Evolutionary conservation across 2,797 vertebrate genomes (phyloP).

Genomic region (Lacerta agilis): DNA sequence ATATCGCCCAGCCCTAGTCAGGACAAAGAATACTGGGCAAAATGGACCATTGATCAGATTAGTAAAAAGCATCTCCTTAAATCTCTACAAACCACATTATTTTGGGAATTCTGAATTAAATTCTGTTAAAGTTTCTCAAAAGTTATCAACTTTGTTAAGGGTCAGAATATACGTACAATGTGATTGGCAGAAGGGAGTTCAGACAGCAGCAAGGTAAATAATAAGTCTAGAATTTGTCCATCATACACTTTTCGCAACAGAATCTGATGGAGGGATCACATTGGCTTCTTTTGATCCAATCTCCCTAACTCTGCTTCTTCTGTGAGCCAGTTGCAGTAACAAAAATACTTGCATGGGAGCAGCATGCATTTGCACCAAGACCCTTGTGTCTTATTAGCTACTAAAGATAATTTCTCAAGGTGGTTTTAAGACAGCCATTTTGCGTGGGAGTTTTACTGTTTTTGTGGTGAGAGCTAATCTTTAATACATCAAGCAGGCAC

Average conservation of each 20-base stretch:
- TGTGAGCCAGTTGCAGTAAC: neutral
- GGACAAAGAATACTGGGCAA: neutral
- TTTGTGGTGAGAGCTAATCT: neutral
- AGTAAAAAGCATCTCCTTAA: neutral
- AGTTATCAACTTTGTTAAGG: neutral
- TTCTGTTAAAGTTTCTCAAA: neutral
- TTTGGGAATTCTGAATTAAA: neutral
- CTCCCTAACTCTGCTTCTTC: neutral
- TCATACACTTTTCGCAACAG: neutral
- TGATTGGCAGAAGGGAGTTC: neutral
- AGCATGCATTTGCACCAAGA: neutral
- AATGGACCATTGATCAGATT: neutral
- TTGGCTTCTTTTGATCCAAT: neutral
- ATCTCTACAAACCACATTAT: neutral
- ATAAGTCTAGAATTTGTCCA: neutral
- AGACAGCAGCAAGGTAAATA: neutral
- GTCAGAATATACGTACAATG: neutral
- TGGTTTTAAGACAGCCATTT: neutral
- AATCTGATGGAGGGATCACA: neutral
- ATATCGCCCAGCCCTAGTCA: too few relatives aligned
- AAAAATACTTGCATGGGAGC: neutral
- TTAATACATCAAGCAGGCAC: neutral
- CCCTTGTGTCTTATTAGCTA: neutral
- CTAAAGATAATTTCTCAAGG: neutral
- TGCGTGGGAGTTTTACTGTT: neutral